Base-by-base conservation (phyloP, 2,113 vertebrate genomes). In the Sterrhoptilus dennistouni region DNA sequence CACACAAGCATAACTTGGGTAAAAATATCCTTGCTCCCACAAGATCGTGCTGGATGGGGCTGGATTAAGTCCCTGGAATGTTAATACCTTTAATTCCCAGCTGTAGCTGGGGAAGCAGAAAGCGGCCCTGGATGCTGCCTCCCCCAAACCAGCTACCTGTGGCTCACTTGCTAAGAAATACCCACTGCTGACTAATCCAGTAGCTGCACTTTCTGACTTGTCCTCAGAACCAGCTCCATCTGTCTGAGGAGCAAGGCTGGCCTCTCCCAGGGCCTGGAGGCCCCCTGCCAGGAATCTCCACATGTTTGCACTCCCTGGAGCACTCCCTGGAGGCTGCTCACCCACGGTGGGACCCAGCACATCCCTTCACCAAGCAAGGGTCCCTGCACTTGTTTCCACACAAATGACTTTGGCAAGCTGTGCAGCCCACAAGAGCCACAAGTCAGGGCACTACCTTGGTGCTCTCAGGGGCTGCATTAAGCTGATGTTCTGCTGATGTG, bases 41-140 rank as follows among this genome's bases (percentile, higher is more conserved):
- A 57, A 61, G 69, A 60, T 31, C 5, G 0, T 27, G 47, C 74
- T 75, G 70, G 69, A 95, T 49, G 33, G 29, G 56, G 85, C 70
- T 87, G 50, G 50, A 91, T 89, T 95, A 95, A 69, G 59, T 40
- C 59, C 52, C 53, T 83, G 90, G 92, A 94, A 97, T 88, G 88
- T 90, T 96, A 96, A 96, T 70, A 86, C 66, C 35, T 83, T 77
- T 88, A 83, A 95, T 77, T 95, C 66, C 42, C 42, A 83, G 56
- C 11, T 45, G 52, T 17, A 92, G 72, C 71, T 52, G 19, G 50
- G 60, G 40, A 78, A 92, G 56, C 45, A 72, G n/a, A 76, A 93
- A 76, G 50, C 4, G 12, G 47, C 27, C 45, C 27, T 4, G 3
- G 71, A 49, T 80, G 53, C 70, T 80, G 77, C 56, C 52, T 44